Evolutionary conservation across 2,797 vertebrate species (phyloP), one percentile per base, ranked within the genome.

Genomic region (Sebastes trivittatus): DNA sequence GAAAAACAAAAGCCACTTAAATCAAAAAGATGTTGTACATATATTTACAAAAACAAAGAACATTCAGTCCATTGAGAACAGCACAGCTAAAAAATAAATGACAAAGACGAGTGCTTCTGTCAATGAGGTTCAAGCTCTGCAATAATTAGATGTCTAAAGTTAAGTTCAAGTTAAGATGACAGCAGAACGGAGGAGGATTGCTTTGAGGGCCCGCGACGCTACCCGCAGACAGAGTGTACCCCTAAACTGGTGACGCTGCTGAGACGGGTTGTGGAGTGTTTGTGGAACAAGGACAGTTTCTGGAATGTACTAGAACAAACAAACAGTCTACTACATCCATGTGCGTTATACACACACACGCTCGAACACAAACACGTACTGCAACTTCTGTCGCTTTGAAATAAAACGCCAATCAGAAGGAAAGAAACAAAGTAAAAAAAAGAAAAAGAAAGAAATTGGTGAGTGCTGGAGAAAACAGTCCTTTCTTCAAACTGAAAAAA

Each of bases 261-360:
- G 69, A 87, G 81, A 82, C 82, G 4, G 72, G 78, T 79, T 79
- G 85, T 86, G 71, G 81, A 83, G 87, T 86, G 91, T 89, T 88
- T 75, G 84, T 52, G 78, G 91, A 88, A 87, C 82, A 59, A 78
- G 58, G 86, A 88, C 82, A 82, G 87, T 88, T 88, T 92, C 93
- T 96, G 97, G 97, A 98, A 97, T 97, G 97, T 96, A 94, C 93
- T 93, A 90, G 89, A 93, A 88, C 87, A 82, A 87, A 88, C 84
- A 85, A 85, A 88, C 82, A 89, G 83, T 90, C 88, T 91, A 90
- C 88, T 93, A 93, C 88, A 92, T 90, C 88, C 90, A 85, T 88
- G 77, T 93, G 93, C 78, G 22, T 38, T 14, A n/a, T 54, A 56
- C 49, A 77, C 32, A 60, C 82, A 62, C 78, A 62, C 86, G 68